Evolutionary conservation across 2,113 vertebrate species (phyloP).

Genomic region (Oryzias melastigma): DNA sequence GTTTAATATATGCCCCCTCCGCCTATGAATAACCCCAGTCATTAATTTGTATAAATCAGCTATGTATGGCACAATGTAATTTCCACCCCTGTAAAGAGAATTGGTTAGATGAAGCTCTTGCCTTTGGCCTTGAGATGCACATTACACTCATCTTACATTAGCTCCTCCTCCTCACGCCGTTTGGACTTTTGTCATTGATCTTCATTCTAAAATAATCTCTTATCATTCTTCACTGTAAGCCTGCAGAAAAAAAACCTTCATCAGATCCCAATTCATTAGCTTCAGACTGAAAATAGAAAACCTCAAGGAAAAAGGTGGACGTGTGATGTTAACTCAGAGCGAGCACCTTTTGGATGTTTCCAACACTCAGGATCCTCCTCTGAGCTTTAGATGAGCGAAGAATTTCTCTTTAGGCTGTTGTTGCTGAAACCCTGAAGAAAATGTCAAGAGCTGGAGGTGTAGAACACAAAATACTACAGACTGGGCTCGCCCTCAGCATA

Average conservation of each 20-base stretch:
- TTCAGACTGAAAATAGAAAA: constrained; percentile 75
- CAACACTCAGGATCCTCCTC: constrained; percentile 56
- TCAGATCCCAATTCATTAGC: constrained; percentile 71
- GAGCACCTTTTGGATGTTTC: constrained; percentile 59
- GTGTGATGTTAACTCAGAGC: constrained; percentile 55
- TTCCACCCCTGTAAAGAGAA: constrained; percentile 69
- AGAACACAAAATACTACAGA: too few species aligned
- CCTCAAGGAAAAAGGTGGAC: constrained; percentile 64
- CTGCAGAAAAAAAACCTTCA: constrained; percentile 70
- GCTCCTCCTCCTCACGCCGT: constrained; percentile 58
- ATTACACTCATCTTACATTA: constrained; percentile 70
- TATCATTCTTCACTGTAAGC: constrained; percentile 74
- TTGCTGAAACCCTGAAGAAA: constrained; percentile 14
- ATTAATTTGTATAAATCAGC: constrained; percentile 75
- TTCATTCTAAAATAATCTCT: constrained; percentile 80
- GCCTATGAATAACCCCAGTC: constrained; percentile 72
- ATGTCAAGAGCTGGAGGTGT: too few species aligned
- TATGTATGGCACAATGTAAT: constrained; percentile 68
- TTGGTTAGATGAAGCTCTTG: constrained; percentile 68
- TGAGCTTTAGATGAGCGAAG: constrained; percentile 29
- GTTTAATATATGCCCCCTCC: constrained; percentile 73
- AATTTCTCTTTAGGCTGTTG: constrained; percentile 29
- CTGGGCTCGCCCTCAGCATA: too few species aligned
- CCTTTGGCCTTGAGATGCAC: constrained; percentile 70
- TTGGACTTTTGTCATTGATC: constrained; percentile 74